Conservation (phyloP, 2,113 vertebrate genomes). For the Podarcis cretensis region DNA sequence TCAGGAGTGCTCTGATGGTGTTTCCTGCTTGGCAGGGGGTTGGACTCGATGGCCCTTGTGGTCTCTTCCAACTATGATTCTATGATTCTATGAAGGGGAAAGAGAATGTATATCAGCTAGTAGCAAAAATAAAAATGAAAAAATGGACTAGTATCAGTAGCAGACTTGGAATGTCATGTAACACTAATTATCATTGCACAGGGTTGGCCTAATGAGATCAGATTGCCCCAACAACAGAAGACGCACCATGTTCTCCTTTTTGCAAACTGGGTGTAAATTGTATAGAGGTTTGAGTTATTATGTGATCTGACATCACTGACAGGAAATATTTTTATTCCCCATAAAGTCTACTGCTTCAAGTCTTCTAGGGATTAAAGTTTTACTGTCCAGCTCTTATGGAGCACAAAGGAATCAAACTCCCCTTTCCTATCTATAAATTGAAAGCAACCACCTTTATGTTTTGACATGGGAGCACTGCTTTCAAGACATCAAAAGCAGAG, state of each 20-base stretch:
- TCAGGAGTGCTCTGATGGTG: too few relatives aligned
- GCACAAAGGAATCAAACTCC: not conserved
- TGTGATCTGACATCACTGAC: not conserved
- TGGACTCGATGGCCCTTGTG: too few relatives aligned
- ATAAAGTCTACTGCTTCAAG: not conserved
- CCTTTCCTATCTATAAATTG: not conserved
- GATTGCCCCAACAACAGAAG: constrained; percentile 31
- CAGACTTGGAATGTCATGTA: constrained; percentile 37
- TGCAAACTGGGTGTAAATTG: constrained; percentile 32
- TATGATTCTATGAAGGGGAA: not conserved
- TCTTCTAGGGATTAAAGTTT: not conserved
- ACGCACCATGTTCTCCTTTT: constrained; percentile 11
- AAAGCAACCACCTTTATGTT: not conserved
- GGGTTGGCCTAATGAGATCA: not conserved
- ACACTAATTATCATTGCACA: constrained; percentile 51
- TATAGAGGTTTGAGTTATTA: constrained; percentile 13
- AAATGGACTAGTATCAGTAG: constrained; percentile 48
- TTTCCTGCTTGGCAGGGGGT: too few relatives aligned
- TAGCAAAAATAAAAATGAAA: constrained; percentile 7
- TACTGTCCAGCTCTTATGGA: not conserved
- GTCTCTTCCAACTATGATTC: too few relatives aligned
- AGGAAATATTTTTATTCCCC: constrained; percentile 24
- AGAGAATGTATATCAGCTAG: constrained; percentile 53
- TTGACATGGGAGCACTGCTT: not conserved
- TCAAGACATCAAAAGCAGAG: not conserved